These are phyloP conservation scores for Fragum fragum DNA, from an alignment of 2,888 invertebrate genomes.

Conservation along the genomic window DNA sequence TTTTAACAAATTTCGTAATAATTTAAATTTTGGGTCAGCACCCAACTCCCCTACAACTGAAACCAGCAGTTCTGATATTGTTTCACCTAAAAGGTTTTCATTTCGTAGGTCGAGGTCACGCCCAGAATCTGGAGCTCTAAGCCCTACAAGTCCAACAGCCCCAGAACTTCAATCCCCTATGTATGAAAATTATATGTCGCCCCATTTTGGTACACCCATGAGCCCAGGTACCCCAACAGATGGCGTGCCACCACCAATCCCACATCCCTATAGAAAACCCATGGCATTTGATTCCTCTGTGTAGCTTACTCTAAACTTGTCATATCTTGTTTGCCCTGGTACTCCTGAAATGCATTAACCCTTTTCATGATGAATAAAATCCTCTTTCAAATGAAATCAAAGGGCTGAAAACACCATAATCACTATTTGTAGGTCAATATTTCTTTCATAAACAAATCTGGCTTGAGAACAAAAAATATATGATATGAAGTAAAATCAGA, in stretches of 20 bases:
- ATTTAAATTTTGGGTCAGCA: constrained; percentile 68
- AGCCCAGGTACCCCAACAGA: constrained; percentile 44
- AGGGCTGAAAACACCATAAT: too few species aligned
- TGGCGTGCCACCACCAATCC: constrained; percentile 51
- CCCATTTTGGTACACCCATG: constrained; percentile 47
- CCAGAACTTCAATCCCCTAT: constrained; percentile 54
- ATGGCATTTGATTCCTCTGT: constrained; percentile 71
- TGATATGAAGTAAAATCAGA: too few species aligned
- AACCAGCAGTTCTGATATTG: constrained; percentile 40
- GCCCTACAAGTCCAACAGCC: constrained; percentile 62
- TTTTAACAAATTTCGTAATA: constrained; percentile 78
- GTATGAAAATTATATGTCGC: constrained; percentile 48
- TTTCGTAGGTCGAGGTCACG: constrained; percentile 67
- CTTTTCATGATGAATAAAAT: too few species aligned
- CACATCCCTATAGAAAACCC: constrained; percentile 58
- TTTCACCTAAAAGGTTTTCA: constrained; percentile 68
- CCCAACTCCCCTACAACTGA: constrained; percentile 67
- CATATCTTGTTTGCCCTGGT: too few species aligned
- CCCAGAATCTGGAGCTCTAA: constrained; percentile 56
- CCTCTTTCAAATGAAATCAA: too few species aligned
- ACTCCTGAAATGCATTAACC: too few species aligned
- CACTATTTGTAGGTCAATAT: too few species aligned
- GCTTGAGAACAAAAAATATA: too few species aligned
- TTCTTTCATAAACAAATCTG: too few species aligned
- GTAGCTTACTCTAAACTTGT: constrained; percentile 86